A percentile compares a stretch with the other conserved stretches of the same genome.
Evolutionary conservation across 2,113 vertebrate genomes (phyloP).

Genomic region (Nannospalax galili): DNA sequence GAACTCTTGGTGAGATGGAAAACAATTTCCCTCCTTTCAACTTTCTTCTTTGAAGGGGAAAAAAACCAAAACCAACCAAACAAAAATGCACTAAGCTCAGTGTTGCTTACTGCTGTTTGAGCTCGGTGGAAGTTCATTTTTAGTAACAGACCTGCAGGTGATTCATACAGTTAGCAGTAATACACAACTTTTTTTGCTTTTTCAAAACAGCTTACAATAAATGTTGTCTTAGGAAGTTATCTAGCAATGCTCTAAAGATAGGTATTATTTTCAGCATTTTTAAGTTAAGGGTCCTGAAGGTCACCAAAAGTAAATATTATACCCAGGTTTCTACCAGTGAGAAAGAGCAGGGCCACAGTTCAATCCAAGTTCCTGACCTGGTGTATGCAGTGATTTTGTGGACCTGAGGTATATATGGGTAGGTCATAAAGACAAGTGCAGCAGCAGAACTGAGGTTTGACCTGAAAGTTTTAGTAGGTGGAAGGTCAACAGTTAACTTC

Average conservation of each 20-base stretch:
- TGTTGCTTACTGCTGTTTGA: background rate
- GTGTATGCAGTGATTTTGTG: background rate
- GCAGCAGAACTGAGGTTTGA: background rate
- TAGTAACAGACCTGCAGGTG: background rate
- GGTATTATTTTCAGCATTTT: conserved; percentile 11
- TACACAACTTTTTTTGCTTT: background rate
- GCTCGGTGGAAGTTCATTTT: background rate
- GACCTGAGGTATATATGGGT: background rate
- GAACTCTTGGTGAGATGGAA: background rate
- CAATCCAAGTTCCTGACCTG: background rate
- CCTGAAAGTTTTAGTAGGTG: background rate
- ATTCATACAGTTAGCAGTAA: background rate
- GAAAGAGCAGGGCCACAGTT: background rate
- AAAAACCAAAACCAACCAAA: background rate
- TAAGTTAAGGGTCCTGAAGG: background rate
- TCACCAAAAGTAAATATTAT: background rate
- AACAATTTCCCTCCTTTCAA: background rate
- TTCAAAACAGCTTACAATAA: background rate
- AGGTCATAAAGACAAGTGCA: background rate
- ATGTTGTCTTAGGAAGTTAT: background rate
- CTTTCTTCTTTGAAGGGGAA: background rate
- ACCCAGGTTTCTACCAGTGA: background rate
- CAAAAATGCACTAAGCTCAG: background rate
- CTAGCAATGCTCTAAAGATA: background rate
- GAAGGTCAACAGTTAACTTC: conserved; percentile 29